phyloP scores from a whole-genome alignment of 2,113 vertebrate species.

The Scomber colias region DNA sequence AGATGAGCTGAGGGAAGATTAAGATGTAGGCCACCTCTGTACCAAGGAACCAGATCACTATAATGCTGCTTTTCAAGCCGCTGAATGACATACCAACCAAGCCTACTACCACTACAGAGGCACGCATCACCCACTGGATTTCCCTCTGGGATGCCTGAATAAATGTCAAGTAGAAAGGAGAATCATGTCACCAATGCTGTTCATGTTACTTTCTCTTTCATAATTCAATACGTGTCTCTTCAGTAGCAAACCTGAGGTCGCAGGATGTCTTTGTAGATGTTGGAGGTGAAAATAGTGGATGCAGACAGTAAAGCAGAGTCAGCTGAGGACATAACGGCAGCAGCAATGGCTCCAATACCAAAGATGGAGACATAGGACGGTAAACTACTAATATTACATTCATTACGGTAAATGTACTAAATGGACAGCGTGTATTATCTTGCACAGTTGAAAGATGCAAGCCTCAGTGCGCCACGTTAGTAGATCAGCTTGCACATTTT shows the following conservation, averaged over 20 bases:
- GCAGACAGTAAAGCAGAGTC: conserved; percentile 73
- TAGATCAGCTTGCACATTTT: too few relatives aligned
- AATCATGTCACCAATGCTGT: not conserved
- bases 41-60: conserved; percentile 77
- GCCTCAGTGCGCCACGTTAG: too few relatives aligned
- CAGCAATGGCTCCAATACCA: conserved; percentile 57
- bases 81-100: conserved; percentile 66
- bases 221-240: too few relatives aligned
- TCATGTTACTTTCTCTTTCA: too few relatives aligned
- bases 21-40: conserved; percentile 77
- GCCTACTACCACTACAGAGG: conserved; percentile 77
- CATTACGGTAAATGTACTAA: too few relatives aligned
- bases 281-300: conserved; percentile 67
- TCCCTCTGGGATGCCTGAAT: conserved; percentile 82
- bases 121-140: conserved; percentile 79
- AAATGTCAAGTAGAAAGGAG: not conserved
- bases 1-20: conserved; percentile 85
- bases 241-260: conserved; percentile 16
- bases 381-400: too few relatives aligned
- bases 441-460: too few relatives aligned
- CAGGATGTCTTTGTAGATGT: conserved; percentile 63
- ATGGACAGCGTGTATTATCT: too few relatives aligned
- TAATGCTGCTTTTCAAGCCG: conserved; percentile 73
- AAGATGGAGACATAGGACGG: conserved; percentile 44
- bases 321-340: conserved; percentile 69